These are phyloP conservation scores for Drosophila santomea DNA, from an alignment of 1,140 invertebrate genomes.

Conservation along the genomic window DNA sequence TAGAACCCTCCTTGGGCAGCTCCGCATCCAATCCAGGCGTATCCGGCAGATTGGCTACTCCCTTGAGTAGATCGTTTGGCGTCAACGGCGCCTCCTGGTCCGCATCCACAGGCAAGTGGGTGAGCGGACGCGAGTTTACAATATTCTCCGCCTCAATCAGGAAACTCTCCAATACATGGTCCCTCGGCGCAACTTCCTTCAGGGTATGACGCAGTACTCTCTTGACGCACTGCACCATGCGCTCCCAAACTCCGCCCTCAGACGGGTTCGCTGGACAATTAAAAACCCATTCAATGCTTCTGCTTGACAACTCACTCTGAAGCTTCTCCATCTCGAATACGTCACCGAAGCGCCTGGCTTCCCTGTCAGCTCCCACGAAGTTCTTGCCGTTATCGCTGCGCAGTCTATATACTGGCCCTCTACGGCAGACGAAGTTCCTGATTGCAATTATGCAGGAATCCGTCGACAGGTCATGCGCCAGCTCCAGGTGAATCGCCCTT, in stretches of 20 bases:
- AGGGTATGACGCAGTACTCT: neutral
- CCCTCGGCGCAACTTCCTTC: neutral
- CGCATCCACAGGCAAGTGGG: conserved; percentile 15
- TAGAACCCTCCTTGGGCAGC: neutral
- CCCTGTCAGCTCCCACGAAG: conserved; percentile 23
- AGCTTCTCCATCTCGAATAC: conserved; percentile 11
- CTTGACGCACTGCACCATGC: neutral
- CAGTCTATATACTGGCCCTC: conserved; percentile 8
- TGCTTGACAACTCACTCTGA: neutral
- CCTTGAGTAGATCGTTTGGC: neutral
- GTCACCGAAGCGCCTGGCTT: conserved; percentile 8
- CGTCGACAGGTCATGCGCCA: conserved; percentile 16
- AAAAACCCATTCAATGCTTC: neutral
- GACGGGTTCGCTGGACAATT: neutral
- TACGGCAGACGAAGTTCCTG: conserved; percentile 1
- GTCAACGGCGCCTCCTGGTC: conserved; percentile 25
- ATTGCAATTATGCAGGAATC: conserved; percentile 7
- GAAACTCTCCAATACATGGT: conserved; percentile 16
- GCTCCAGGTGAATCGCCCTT: conserved; percentile 12
- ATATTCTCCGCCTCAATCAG: conserved; percentile 22
- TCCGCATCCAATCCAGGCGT: neutral
- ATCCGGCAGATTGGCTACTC: neutral
- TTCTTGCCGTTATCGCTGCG: conserved; percentile 26
- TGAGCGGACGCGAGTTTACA: conserved; percentile 19
- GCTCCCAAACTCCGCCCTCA: neutral